Evolutionary conservation across 1,140 invertebrate genomes (phyloP), one percentile per base, ranked within the genome.

Genomic region (Caerostris extrusa): DNA sequence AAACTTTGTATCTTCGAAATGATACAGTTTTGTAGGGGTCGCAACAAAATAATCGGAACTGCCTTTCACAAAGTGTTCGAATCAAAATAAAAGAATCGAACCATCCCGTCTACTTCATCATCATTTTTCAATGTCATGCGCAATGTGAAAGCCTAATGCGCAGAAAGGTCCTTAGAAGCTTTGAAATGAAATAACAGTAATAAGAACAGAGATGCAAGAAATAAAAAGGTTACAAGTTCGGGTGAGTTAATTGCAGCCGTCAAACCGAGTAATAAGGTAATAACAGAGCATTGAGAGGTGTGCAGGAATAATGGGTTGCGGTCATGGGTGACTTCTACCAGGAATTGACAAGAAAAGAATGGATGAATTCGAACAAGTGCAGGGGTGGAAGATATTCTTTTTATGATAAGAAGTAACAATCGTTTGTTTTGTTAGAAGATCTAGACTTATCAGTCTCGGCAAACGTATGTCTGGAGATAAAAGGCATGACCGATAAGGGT

Each of bases 241-340:
- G 55, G 34, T 50, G 87, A 90, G 87, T 90, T 90, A 90, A 90
- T 90, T 90, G 87, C 55, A 55, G 64, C 87, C 87, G 87, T 90
- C 87, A 90, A 56, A 34, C n/a, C 53, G 64, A 55, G 57, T 90
- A 90, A 90, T 90, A 90, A 90, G 87, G 87, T 69, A 90, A 69
- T 90, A 90, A 90, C 67, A 90, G 50, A 71, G 64, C 85, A 57
- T 53, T 60, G 64, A 90, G 64, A 50, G 87, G 87, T 69, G 87
- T 90, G 85, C 34, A 60, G 60, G 57, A 87, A 61, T 61, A 87
- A 87, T 64, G 85, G 57, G 60, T 64, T 61, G 53, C 57, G 85
- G 85, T 87, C 85, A 64, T 87, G 85, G 60, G 85, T 60, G 85
- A 87, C 85, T 60, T 87, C 85, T 57, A 83, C 82, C 55, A n/a